Conservation (phyloP, 2,888 invertebrate species). For the Chouioia cunea region DNA sequence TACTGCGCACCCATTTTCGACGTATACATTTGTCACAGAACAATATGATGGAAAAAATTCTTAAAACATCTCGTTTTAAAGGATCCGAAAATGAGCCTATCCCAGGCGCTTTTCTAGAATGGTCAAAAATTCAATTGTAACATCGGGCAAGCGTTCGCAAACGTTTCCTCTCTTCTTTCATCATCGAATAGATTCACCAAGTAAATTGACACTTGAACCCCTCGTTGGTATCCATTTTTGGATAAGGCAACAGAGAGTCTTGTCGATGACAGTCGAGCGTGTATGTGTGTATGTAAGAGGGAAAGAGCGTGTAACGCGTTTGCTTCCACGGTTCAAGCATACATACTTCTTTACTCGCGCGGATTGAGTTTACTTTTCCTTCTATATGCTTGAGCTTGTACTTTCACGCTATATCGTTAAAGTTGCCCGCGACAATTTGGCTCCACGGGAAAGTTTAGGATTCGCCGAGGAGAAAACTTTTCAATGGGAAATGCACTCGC, state of each 20-base stretch:
- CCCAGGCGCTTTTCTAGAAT: not conserved
- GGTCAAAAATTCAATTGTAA: conserved; percentile 25
- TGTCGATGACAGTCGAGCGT: conserved; percentile 24
- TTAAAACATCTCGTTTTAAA: too few relatives aligned
- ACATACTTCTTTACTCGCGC: conserved; percentile 31
- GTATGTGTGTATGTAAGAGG: too few relatives aligned
- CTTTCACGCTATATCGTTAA: conserved; percentile 25
- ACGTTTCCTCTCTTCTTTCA: not conserved
- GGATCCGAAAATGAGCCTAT: too few relatives aligned
- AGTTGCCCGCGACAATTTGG: conserved; percentile 37
- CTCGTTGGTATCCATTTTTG: conserved; percentile 8
- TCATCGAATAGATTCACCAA: conserved; percentile 29
- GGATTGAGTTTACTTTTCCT: conserved; percentile 34
- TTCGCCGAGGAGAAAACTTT: not conserved
- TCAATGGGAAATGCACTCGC: conserved; percentile 6
- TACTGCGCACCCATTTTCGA: too few relatives aligned
- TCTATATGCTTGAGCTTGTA: not conserved
- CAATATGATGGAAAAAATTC: too few relatives aligned
- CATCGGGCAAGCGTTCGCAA: conserved; percentile 6
- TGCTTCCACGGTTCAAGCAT: conserved; percentile 25
- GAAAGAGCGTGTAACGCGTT: conserved; percentile 12
- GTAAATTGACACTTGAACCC: conserved; percentile 35
- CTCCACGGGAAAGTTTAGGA: conserved; percentile 31
- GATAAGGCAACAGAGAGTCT: conserved; percentile 25
- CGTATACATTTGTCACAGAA: too few relatives aligned